Base-by-base conservation (phyloP, 2,888 invertebrate genomes). In the Cryptus armator region DNA sequence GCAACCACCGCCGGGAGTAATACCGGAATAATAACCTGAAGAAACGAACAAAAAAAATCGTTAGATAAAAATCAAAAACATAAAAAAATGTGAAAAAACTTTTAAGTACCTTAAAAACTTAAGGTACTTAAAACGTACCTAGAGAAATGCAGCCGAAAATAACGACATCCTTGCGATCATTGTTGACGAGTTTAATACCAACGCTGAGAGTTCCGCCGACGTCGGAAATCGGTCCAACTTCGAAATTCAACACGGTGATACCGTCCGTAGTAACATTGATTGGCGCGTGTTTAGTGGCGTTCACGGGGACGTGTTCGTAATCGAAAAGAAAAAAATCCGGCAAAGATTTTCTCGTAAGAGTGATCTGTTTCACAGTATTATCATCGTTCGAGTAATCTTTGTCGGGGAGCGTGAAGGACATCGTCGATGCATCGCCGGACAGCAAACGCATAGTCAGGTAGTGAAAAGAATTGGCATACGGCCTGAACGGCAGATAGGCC, bases 141-240 rank as follows among this genome's bases (percentile, higher is more conserved):
- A 94, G 91, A 91, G 95, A 92, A 93, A 95, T 89, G 94, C 95
- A 87, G 93, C 95, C 91, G 93, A 94, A 62, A 93, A 95, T 86
- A 93, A 95, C 56, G 14, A 92, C 82, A 83, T 90, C 76, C 90
- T 93, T 83, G 37, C 85, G 91, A 62, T 95, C 87, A 94, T 89
- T 88, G 94, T 95, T 92, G 95, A 96, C 88, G 90, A 97, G 94
- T 74, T 96, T 96, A 0, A 97, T 94, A 72, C 96, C 96, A 86
- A 97, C 95, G 0, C 96, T 95, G 24, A 98, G 91, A 2, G 97
- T 97, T 0, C 98, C 98, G 0, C 98, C 98, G 46, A 97, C 96
- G 90, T 98, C 98, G 81, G 95, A 94, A 32, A 96, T 95, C 81
- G 96, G 95, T 51, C 96, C 96, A 12, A 98, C 94, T 79, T 95